phyloP scores from a whole-genome alignment of 2,113 vertebrate genomes.

The Boleophthalmus pectinirostris region DNA sequence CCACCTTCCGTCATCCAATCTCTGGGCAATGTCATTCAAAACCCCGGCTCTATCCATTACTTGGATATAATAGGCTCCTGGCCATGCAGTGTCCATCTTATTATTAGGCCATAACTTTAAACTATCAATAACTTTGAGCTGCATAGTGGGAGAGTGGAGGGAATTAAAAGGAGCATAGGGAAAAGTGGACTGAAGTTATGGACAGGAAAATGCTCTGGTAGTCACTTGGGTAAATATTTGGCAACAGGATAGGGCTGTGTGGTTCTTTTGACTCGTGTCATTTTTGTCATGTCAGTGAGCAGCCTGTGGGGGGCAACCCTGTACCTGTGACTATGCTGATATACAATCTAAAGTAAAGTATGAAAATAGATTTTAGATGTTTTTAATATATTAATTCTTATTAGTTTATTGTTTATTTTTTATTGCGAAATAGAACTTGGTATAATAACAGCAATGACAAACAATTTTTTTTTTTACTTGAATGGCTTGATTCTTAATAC shows the following conservation, averaged over 20 bases:
- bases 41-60: slow-evolving; percentile 77
- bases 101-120: slow-evolving; percentile 81
- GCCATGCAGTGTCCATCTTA: slow-evolving; percentile 77
- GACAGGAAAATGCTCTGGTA: slow-evolving; percentile 49
- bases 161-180: slow-evolving; percentile 17
- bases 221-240: slow-evolving; percentile 21
- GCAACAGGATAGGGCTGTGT: slow-evolving; percentile 2
- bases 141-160: slow-evolving; percentile 22
- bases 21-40: slow-evolving; percentile 81
- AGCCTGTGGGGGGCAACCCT: slow-evolving; percentile 64
- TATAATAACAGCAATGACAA: neutral
- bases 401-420: neutral
- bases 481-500: too few relatives aligned
- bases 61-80: slow-evolving; percentile 77
- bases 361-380: slow-evolving; percentile 12
- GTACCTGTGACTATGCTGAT: slow-evolving; percentile 34
- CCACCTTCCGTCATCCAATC: slow-evolving; percentile 78
- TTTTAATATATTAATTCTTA: too few relatives aligned
- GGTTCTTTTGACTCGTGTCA: slow-evolving; percentile 13
- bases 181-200: slow-evolving; percentile 47
- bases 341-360: slow-evolving; percentile 42
- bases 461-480: neutral
- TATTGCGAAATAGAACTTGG: neutral
- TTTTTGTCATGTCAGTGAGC: slow-evolving; percentile 25
- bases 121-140: slow-evolving; percentile 80